Evolutionary conservation across 2,888 invertebrate species (phyloP).

Genomic region (Tinea trinotella): DNA sequence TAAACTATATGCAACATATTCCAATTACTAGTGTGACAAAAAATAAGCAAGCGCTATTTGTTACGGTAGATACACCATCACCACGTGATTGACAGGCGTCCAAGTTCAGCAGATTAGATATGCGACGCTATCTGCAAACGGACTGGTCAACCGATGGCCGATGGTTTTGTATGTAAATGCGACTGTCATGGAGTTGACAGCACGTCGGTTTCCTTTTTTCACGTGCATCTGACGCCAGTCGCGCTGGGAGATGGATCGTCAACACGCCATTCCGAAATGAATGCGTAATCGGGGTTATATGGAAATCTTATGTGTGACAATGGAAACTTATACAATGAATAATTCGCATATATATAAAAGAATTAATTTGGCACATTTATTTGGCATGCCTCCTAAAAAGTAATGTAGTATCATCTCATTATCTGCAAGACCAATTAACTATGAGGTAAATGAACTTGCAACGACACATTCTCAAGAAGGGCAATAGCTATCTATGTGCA

Average conservation of each 20-base stretch:
- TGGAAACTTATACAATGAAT: conserved; percentile 2
- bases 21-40: conserved; percentile 10
- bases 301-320: conserved; percentile 15
- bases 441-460: conserved; percentile 40
- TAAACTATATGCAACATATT: neutral
- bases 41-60: conserved; percentile 8
- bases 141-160: conserved; percentile 35
- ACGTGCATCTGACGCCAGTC: conserved; percentile 35
- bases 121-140: conserved; percentile 46
- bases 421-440: conserved; percentile 41
- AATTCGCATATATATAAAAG: too few species aligned
- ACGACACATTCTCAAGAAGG: conserved; percentile 44
- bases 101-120: conserved; percentile 45
- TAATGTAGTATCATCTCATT: neutral
- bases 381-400: neutral
- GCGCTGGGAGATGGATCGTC: conserved; percentile 17
- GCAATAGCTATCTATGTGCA: conserved; percentile 48
- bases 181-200: conserved; percentile 39
- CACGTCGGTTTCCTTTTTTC: conserved; percentile 32
- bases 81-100: conserved; percentile 25
- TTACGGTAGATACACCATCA: conserved; percentile 8
- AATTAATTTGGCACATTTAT: too few species aligned
- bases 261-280: conserved; percentile 17
- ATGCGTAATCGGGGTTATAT: conserved; percentile 17
- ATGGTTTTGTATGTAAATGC: conserved; percentile 64